Percentiles rank a stretch among this genome's conserved stretches.
Conservation (phyloP, 1,140 invertebrate species). For the Macrostomum lignano region DNA sequence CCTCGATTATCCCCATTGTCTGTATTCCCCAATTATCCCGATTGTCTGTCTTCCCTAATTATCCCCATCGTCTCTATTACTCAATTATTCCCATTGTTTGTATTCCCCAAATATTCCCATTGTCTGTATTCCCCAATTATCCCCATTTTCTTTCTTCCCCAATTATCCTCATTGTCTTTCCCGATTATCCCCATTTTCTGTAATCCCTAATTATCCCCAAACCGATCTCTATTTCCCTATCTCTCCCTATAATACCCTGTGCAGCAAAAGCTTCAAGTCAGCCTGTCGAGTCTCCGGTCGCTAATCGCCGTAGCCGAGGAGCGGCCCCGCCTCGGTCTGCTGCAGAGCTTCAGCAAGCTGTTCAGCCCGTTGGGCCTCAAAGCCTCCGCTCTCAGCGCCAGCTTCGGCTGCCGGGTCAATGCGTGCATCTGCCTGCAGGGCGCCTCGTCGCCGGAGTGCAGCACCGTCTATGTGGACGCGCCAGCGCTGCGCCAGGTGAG, state of each 20-base stretch:
- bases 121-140: too few relatives aligned
- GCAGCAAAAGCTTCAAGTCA: too few relatives aligned
- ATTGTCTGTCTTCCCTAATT: too few relatives aligned
- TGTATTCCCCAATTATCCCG: background rate
- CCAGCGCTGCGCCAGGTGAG: conserved; percentile 54
- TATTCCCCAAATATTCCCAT: too few relatives aligned
- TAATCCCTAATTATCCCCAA: too few relatives aligned
- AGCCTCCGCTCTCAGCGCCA: conserved; percentile 76
- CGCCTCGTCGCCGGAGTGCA: conserved; percentile 81
- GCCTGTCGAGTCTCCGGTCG: conserved; percentile 68
- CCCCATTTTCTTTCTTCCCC: too few relatives aligned
- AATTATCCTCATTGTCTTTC: too few relatives aligned
- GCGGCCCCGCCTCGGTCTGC: conserved; percentile 67
- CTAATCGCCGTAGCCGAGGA: conserved; percentile 96
- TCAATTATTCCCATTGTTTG: too few relatives aligned
- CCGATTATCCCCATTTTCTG: too few relatives aligned
- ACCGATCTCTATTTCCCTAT: too few relatives aligned
- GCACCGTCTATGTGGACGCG: conserved; percentile 84
- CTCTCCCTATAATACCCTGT: too few relatives aligned
- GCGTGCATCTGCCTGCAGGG: conserved; percentile 94
- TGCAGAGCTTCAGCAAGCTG: conserved; percentile 78
- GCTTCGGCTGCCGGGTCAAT: conserved; percentile 93
- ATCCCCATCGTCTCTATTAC: too few relatives aligned
- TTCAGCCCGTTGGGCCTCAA: conserved; percentile 76
- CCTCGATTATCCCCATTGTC: conserved; percentile 1